Conservation (phyloP, 2,113 vertebrate species). For the Ictalurus furcatus region DNA sequence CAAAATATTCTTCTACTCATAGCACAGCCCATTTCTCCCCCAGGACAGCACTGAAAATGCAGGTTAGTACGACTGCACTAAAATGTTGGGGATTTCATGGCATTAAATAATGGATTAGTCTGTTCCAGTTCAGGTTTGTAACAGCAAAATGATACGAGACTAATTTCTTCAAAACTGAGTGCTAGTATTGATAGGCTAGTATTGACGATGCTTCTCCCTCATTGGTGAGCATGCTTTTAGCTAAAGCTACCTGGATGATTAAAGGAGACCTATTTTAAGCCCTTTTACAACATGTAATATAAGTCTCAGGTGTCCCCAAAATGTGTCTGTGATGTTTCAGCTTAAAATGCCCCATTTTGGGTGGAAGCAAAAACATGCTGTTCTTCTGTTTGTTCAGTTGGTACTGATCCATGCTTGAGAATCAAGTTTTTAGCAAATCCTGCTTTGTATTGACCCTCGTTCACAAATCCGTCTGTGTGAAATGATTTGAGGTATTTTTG, state of each 20-base stretch:
- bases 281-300: too few relatives aligned
- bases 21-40: neutral
- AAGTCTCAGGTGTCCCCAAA: too few relatives aligned
- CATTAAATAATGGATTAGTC: neutral
- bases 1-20: neutral
- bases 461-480: too few relatives aligned
- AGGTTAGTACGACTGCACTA: neutral
- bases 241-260: neutral
- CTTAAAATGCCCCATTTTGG: too few relatives aligned
- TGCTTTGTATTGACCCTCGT: too few relatives aligned
- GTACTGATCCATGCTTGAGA: too few relatives aligned
- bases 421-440: too few relatives aligned
- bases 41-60: neutral
- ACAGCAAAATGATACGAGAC: neutral
- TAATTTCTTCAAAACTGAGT: neutral
- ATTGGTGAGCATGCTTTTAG: neutral
- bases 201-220: neutral
- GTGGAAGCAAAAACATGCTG: too few relatives aligned
- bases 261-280: too few relatives aligned
- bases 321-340: too few relatives aligned
- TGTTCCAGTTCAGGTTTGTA: neutral
- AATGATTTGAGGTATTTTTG: too few relatives aligned
- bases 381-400: too few relatives aligned
- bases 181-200: neutral
- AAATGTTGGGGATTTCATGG: neutral